A percentile compares a stretch with the other conserved stretches of the same genome.
Evolutionary conservation across 2,888 invertebrate genomes (phyloP).

Genomic region (Conops quadrifasciatus): DNA sequence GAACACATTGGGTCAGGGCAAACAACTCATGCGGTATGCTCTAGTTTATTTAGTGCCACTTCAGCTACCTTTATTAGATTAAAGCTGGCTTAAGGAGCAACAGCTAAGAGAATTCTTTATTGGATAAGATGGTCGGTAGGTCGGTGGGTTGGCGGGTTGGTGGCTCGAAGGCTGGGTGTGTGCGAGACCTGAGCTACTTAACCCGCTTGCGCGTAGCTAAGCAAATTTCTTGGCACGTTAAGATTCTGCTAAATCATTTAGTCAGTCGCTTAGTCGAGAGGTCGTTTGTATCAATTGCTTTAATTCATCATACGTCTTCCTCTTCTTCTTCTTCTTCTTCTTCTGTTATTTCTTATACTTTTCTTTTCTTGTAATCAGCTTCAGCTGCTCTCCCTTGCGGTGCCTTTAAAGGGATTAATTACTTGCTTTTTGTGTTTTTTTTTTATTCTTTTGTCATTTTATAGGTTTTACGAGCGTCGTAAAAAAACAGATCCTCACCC

Average conservation of each 20-base stretch:
- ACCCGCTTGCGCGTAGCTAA: not conserved
- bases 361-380: not conserved
- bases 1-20: constrained; percentile 27
- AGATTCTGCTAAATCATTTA: not conserved
- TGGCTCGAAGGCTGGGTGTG: not conserved
- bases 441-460: not conserved
- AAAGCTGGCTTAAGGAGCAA: constrained; percentile 19
- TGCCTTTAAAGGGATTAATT: constrained; percentile 10
- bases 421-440: not conserved
- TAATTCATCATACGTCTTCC: not conserved
- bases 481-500: not conserved
- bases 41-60: constrained; percentile 33
- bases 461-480: not conserved
- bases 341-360: not conserved
- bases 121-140: not conserved
- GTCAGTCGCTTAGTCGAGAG: not conserved
- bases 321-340: not conserved
- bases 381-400: not conserved
- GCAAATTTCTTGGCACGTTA: constrained; percentile 1
- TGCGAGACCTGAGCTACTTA: constrained; percentile 10
- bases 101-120: not conserved
- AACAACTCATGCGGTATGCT: constrained; percentile 28
- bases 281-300: not conserved
- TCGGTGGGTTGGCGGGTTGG: not conserved
- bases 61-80: constrained; percentile 33